A percentile compares a stretch with the other conserved stretches of the same genome.
phyloP scores from a whole-genome alignment of 2,888 invertebrate genomes.

The Incurvaria masculella region DNA sequence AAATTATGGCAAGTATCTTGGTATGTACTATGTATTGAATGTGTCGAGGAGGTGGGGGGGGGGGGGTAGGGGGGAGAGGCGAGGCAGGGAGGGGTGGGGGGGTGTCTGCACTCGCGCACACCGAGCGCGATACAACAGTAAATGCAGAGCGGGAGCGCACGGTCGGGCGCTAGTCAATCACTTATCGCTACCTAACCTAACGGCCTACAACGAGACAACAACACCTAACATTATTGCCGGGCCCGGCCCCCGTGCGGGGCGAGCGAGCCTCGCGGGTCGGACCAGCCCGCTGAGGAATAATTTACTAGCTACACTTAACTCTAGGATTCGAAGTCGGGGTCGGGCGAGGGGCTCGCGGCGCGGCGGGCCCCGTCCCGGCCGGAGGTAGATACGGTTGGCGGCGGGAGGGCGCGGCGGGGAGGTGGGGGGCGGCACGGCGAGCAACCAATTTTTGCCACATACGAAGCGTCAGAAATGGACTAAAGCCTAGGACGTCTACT shows the following conservation, averaged over 20 bases:
- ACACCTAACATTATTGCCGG: neutral
- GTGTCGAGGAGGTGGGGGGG: too few species aligned
- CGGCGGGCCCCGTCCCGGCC: slow-evolving; percentile 17
- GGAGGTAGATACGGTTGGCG: slow-evolving; percentile 19
- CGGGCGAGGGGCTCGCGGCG: slow-evolving; percentile 24
- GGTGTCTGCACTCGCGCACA: too few species aligned
- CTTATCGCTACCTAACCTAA: neutral
- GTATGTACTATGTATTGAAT: neutral
- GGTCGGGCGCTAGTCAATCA: neutral
- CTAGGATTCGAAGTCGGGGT: slow-evolving; percentile 46
- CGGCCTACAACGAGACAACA: neutral
- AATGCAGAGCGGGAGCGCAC: neutral
- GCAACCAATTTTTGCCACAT: too few species aligned
- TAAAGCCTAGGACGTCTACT: too few species aligned
- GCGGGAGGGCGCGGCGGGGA: slow-evolving; percentile 5
- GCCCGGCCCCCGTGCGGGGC: neutral
- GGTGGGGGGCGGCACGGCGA: neutral
- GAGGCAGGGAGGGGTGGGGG: too few species aligned
- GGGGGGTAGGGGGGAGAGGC: too few species aligned
- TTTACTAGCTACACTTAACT: slow-evolving; percentile 43
- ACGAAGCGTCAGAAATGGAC: too few species aligned
- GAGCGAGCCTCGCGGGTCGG: neutral
- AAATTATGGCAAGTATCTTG: neutral
- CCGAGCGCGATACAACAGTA: neutral
- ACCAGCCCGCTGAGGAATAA: slow-evolving; percentile 13